Evolutionary conservation across 2,888 invertebrate species (phyloP), one percentile per base, ranked within the genome.

Genomic region (Idaea dimidiata): DNA sequence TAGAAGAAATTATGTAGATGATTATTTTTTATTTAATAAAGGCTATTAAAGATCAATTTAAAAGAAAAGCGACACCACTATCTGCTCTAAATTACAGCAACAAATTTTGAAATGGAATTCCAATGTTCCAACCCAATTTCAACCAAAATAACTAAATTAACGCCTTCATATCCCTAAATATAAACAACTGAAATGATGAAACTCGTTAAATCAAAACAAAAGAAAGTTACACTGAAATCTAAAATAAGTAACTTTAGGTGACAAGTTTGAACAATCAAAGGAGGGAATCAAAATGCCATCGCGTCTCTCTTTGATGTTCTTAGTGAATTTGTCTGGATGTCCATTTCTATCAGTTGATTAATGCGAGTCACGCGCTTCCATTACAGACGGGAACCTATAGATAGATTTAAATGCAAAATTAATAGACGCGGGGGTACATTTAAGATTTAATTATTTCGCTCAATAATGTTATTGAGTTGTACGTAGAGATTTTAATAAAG

Each of bases 231-330:
- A 70, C 72, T 70, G 68, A 70, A 64, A 72, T 75, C 78, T 68
- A 78, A 88, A 88, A 89, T 88, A 88, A 88, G 89, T 88, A 88
- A 84, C 82, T 69, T 77, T 43, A 43, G 76, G 74, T 74, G 81
- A 79, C 82, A 76, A 78, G 80, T 77, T 80, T 70, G 75, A 72
- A 80, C 82, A 89, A 90, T 90, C 87, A 89, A 88, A 88, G 84
- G 82, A 84, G 79, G 77, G 85, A 83, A 87, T 89, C 86, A 84
- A 85, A 87, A 85, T 80, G 79, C 79, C 76, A 75, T 73, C 77
- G 81, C 76, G 76, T 72, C 71, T 72, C 72, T 78, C 87, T 91
- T 90, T 91, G 89, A 90, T 81, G 88, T 89, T 55, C 80, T 79
- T 81, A 81, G 80, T 80, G 80, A 81, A 83, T 83, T 83, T 83